A percentile compares a stretch with the other conserved stretches of the same genome.
phyloP scores from a whole-genome alignment of 2,888 invertebrate species.

The Scrobipalpa atriplicella region DNA sequence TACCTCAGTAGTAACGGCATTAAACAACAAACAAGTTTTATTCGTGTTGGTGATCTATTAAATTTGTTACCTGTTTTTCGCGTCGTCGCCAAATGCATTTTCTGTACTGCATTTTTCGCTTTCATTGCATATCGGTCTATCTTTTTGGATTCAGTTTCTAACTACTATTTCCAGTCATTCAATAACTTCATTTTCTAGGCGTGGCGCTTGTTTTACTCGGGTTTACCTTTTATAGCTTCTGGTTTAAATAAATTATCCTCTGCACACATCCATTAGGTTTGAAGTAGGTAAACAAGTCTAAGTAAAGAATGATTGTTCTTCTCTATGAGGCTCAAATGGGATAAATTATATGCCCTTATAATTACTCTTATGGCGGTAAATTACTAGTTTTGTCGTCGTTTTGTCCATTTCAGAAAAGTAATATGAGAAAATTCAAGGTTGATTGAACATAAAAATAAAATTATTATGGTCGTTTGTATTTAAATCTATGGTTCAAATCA shows the following conservation, averaged over 20 bases:
- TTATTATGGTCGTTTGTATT: neutral
- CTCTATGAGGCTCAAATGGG: neutral
- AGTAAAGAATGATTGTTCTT: conserved; percentile 27
- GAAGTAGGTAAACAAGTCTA: conserved; percentile 22
- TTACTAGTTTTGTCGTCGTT: neutral
- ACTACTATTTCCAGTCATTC: too few relatives aligned
- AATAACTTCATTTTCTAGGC: neutral
- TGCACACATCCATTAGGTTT: conserved; percentile 2
- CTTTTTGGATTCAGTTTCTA: too few relatives aligned
- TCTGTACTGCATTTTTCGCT: too few relatives aligned
- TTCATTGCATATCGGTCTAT: too few relatives aligned
- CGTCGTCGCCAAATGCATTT: too few relatives aligned
- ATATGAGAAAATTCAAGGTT: neutral
- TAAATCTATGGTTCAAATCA: neutral
- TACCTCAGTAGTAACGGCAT: too few relatives aligned
- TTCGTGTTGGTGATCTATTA: too few relatives aligned
- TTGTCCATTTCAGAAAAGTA: conserved; percentile 1
- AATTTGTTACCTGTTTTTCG: too few relatives aligned
- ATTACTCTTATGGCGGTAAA: conserved; percentile 12
- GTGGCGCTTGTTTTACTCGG: conserved; percentile 1
- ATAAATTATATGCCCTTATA: conserved; percentile 11
- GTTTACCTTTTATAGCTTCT: conserved; percentile 17
- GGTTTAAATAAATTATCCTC: conserved; percentile 2
- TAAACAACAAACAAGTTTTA: too few relatives aligned
- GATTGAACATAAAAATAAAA: neutral